These are phyloP conservation scores for Cyprinodon diabolis DNA, from an alignment of 2,797 vertebrate genomes.

Conservation along the genomic window DNA sequence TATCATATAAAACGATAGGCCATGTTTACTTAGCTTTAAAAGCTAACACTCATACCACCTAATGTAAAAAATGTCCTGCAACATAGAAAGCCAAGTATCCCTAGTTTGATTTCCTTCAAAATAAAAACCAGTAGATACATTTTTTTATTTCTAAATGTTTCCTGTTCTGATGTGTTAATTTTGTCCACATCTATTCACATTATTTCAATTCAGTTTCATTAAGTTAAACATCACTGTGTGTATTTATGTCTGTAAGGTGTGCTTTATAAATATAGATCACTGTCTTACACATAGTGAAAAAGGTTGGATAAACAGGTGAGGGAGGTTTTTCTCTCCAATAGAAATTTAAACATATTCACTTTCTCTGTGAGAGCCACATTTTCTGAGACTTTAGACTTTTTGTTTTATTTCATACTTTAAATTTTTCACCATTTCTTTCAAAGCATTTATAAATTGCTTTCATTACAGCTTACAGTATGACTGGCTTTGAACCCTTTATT, in stretches of 20 bases:
- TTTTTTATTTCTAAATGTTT: neutral
- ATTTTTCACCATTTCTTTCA: neutral
- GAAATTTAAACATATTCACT: neutral
- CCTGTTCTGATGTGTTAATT: neutral
- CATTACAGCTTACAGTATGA: no score
- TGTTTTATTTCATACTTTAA: neutral
- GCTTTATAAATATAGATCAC: neutral
- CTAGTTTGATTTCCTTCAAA: no score
- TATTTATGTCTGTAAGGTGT: neutral
- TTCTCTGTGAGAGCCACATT: neutral
- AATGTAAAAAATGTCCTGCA: neutral
- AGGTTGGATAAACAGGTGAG: no score
- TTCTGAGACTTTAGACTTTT: neutral
- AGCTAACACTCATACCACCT: neutral
- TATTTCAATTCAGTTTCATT: neutral
- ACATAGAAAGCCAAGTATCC: neutral
- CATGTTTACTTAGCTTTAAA: neutral
- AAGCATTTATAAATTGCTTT: neutral
- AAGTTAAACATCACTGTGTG: neutral
- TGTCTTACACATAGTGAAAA: neutral
- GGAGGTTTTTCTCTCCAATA: neutral
- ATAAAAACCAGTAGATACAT: neutral
- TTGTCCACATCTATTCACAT: neutral
- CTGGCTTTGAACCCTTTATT: no score
- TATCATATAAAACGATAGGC: neutral